Base-by-base conservation (phyloP, 1,140 invertebrate species). In the Drosophila asahinai region DNA sequence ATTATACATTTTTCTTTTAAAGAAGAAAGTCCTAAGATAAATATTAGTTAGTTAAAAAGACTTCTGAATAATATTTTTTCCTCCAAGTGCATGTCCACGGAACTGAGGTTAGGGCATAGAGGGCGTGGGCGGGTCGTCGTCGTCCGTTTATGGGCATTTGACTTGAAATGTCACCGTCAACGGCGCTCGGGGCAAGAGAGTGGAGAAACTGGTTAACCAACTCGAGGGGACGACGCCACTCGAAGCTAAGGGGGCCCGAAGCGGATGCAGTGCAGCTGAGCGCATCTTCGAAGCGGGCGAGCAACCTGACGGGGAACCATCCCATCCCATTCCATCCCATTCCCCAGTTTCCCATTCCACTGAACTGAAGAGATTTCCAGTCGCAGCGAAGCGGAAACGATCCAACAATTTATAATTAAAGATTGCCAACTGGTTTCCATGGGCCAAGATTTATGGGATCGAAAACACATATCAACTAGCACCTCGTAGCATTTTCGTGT, bases 131-230 rank as follows among this genome's bases (percentile, higher is more conserved):
- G 66, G 76, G 51, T 57, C 52, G 65, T 51, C 54, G 81, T 58
- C 74, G 77, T 70, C 60, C 78, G 78, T 89, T 90, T 89, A 89
- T 89, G 84, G 86, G 74, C 84, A 87, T 87, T 87, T 87, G 84
- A 87, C 84, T 89, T 84, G 74, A 87, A 87, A 87, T 89, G 86
- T 89, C 81, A 89, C 84, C 81, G 86, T 81, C 76, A 90, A 90
- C 81, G 86, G 58, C 79, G 67, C 58, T 70, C 75, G 71, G 65
- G 78, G 71, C 14, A 36, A 5, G 30, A 36, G 33, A 12, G 33
- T 19, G 6, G 36, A 72, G 83, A 78, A 89, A 89, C 84, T 89
- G 86, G 86, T 89, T 89, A 90, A 80, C 86, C 86, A 89, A 90
- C 86, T 81, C 22, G 36, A 57, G 54, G 54, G 54, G 61, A 75